A percentile compares a stretch with the other conserved stretches of the same genome.
Conservation (phyloP, 2,888 invertebrate species). For the Lomographa bimaculata region DNA sequence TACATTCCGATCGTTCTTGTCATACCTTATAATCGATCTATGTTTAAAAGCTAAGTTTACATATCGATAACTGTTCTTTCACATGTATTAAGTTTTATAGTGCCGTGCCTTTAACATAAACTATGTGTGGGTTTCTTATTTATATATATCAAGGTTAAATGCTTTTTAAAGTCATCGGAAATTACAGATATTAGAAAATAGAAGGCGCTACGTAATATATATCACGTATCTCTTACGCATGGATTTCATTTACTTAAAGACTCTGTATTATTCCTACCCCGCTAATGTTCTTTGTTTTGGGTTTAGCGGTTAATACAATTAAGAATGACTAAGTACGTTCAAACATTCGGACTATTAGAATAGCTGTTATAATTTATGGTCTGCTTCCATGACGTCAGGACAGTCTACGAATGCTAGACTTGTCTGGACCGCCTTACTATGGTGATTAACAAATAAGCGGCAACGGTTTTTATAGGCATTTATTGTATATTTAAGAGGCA, state of each 20-base stretch:
- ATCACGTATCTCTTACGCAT: no score
- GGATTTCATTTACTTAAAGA: no score
- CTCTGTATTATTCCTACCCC: not conserved
- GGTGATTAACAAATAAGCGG: slow-evolving; percentile 25
- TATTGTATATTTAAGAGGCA: slow-evolving; percentile 17
- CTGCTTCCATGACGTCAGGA: slow-evolving; percentile 21
- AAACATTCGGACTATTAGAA: slow-evolving; percentile 20
- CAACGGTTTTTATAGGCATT: slow-evolving; percentile 22
- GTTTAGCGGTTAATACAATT: slow-evolving; percentile 22
- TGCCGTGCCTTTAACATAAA: slow-evolving; percentile 1
- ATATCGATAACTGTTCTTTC: slow-evolving; percentile 23
- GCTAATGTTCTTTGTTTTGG: slow-evolving; percentile 14
- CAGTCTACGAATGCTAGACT: slow-evolving; percentile 26
- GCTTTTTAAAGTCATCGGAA: no score
- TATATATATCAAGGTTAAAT: no score
- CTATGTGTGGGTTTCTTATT: no score
- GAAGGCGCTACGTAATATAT: no score
- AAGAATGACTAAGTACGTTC: slow-evolving; percentile 21
- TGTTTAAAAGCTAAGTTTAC: slow-evolving; percentile 38
- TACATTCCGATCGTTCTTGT: slow-evolving; percentile 63
- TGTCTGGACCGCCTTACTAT: slow-evolving; percentile 22
- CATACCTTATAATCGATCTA: slow-evolving; percentile 54
- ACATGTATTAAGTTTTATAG: slow-evolving; percentile 9
- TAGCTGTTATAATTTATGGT: slow-evolving; percentile 22
- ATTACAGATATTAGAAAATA: no score